Base-by-base conservation (phyloP, 2,888 invertebrate genomes). In the Tenthredo distinguenda region DNA sequence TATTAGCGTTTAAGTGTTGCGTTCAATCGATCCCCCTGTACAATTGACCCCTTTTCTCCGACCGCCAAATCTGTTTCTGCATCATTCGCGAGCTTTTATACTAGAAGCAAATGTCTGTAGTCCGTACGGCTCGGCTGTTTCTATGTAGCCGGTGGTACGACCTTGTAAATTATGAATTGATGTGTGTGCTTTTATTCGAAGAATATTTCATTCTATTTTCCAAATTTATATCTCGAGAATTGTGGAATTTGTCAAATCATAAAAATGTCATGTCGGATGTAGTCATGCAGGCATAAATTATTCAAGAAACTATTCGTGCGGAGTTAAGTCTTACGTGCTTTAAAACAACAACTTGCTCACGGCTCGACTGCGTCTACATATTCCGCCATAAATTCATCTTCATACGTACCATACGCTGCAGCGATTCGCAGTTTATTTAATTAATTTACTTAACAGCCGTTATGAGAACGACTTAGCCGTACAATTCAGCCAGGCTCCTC, bases 1-100 rank as follows among this genome's bases (percentile, higher is more conserved):
- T 89, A 89, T 85, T 58, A 82, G 83, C 50, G 83, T 50, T 83
- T 68, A 71, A 83, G 31, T 83, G 43, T 47, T 47, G 34, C 83
- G 47, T 83, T 83, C 71, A 47, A 83, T 68, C 43, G 50, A 65
- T 31, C 43, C 47, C 47, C 68, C n/a, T 21, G 10, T 21, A 47
- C 37, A 83, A 83, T 83, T 62, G 12, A 40, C 62, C 62, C 40
- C 26, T 10, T 40, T 26, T 21, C n/a, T 15, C 21, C 62, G 40
- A 37, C 62, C 37, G 47, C 43, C 47, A 50, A 83, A 62, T 62
- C 37, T 21, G 50, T n/a, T 55, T 6, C 77, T 77, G 31, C 12
- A 43, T 12, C 26, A 47, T 50, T 34, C n/a, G 34, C 55, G 34
- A 34, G 50, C 72, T 26, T 74, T 43, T 74, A 26, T 40, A 43